These are phyloP conservation scores for Lepidochitona cinerea DNA, from an alignment of 2,888 invertebrate species.

Conservation along the genomic window DNA sequence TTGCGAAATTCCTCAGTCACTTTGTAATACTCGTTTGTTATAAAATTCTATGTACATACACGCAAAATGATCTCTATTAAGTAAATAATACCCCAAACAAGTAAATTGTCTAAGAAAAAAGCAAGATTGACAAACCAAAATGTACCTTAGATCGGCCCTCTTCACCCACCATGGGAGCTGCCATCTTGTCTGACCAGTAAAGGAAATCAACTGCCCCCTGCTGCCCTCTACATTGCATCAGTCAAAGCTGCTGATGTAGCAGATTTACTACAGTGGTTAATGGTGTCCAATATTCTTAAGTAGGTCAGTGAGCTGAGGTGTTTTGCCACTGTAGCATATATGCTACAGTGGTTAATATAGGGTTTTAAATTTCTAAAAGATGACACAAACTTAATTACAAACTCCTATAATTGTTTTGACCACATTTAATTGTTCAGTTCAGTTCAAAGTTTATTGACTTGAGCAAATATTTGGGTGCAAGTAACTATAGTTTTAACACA, in stretches of 20 bases:
- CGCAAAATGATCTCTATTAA: not conserved
- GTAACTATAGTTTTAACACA: too few relatives aligned
- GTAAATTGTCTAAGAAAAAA: not conserved
- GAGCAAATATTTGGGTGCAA: too few relatives aligned
- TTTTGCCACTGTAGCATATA: not conserved
- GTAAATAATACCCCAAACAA: not conserved
- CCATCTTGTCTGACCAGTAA: not conserved
- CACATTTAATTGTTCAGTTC: too few relatives aligned
- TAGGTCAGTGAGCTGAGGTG: not conserved
- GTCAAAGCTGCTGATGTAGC: not conserved
- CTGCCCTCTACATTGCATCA: not conserved
- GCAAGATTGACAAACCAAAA: not conserved
- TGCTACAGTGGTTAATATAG: not conserved
- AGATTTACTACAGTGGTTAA: not conserved
- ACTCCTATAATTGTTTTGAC: too few relatives aligned
- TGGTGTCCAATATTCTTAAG: not conserved
- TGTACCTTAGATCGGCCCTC: not conserved
- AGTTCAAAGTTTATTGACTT: too few relatives aligned
- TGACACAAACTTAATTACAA: too few relatives aligned
- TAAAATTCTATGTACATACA: not conserved
- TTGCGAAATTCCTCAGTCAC: not conserved
- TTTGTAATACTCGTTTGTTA: not conserved
- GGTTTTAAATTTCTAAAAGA: not conserved
- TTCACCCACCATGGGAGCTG: not conserved
- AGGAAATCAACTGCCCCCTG: not conserved